Base-by-base conservation (phyloP, 2,888 invertebrate species). In the Carpatolechia fugitivella region DNA sequence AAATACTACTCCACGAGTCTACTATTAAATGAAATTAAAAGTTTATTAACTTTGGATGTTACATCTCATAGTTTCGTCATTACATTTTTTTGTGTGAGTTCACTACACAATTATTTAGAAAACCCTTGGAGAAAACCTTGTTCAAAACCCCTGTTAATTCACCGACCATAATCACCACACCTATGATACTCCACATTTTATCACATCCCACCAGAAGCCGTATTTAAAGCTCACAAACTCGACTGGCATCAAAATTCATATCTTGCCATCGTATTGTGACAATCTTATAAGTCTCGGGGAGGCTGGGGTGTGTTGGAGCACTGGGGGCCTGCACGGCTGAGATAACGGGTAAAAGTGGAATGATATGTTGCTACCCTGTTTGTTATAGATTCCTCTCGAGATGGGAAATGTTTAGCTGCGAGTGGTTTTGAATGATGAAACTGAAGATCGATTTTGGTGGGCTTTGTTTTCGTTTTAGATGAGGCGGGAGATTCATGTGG, bases 261-360 rank as follows among this genome's bases (percentile, higher is more conserved):
- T 77, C 76, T 69, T 50, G 57, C 8, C 61, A 74, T 69, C 71
- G 57, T 58, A 54, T 56, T 56, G 61, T 61, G 61, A 65, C 66
- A 63, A 66, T 67, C 67, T 63, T 61, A 60, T 61, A 58, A 60
- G 59, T 59, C 38, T 56, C 44, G 51, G 57, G 53, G 52, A 55
- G 52, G 56, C 53, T 52, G 60, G 59, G 49, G 54, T 52, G 57
- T 61, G 59, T 8, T 16, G 40, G 16, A 14, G 16, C 40, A 24
- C 24, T 24, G 62, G 54, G 52, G 54, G 57, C 59, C 74, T 76
- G 77, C 76, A 73, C 47, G 59, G 60, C 33, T 40, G 60, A 72
- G 77, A 77, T 77, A 77, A 74, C 66, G 69, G 57, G 62, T 66
- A 67, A 72, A 76, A 73, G 72, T 72, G 70, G 66, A 63, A 62